Evolutionary conservation across 1,140 invertebrate genomes (phyloP).

Genomic region (Atta texana): DNA sequence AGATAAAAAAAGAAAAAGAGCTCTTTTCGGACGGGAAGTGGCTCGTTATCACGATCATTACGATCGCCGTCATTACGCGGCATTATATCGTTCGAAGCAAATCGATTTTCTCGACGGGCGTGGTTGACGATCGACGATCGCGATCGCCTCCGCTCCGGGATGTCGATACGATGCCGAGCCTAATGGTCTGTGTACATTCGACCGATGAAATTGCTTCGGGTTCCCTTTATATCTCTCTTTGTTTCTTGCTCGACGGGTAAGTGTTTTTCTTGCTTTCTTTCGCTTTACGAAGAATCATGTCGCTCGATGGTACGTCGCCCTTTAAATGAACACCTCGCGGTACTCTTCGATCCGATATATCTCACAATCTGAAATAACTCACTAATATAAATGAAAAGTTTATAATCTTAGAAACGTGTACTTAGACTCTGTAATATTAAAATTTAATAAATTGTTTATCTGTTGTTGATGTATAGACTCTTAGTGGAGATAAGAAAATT

Average conservation of each 20-base stretch:
- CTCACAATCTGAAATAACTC: not conserved
- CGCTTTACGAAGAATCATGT: not conserved
- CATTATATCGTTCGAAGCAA: constrained; percentile 74
- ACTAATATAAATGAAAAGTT: not conserved
- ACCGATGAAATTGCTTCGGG: constrained; percentile 69
- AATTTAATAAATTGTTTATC: not conserved
- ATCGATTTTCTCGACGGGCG: constrained; percentile 74
- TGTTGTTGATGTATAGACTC: not conserved
- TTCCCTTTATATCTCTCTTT: constrained; percentile 57
- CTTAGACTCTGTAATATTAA: not conserved
- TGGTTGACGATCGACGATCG: constrained; percentile 61
- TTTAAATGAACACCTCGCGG: constrained; percentile 47
- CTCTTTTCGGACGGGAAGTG: constrained; percentile 71
- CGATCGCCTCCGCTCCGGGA: constrained; percentile 53
- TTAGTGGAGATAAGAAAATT: not conserved
- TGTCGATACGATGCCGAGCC: constrained; percentile 62
- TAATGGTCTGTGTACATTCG: constrained; percentile 56
- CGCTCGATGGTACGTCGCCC: constrained; percentile 10
- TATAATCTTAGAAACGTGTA: not conserved
- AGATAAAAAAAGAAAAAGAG: not conserved
- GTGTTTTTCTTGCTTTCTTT: constrained; percentile 2
- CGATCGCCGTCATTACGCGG: constrained; percentile 70
- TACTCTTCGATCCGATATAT: constrained; percentile 9
- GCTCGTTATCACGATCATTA: constrained; percentile 76
- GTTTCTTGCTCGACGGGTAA: constrained; percentile 7